Conservation (phyloP, 2,797 vertebrate species). For the Rhinichthys osculus region DNA sequence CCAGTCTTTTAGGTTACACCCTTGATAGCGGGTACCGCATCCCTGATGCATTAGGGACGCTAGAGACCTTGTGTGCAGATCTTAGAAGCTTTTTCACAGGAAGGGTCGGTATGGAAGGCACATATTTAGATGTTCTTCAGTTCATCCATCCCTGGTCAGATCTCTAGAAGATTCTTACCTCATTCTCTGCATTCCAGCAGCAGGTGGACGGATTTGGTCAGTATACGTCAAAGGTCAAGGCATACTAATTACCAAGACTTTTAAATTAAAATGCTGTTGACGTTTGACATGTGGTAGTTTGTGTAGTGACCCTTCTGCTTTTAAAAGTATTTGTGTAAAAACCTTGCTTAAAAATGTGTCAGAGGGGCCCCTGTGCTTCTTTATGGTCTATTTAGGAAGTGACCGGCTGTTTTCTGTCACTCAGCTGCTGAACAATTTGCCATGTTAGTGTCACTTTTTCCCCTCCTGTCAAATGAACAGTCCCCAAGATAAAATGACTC, state of each 20-base stretch:
- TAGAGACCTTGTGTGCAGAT: neutral
- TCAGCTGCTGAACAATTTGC: constrained; percentile 67
- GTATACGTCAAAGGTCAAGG: neutral
- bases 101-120: constrained; percentile 14
- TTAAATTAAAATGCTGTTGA: constrained; percentile 44
- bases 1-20: neutral
- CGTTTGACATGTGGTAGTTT: constrained; percentile 14
- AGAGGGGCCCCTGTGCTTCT: constrained; percentile 13
- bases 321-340: constrained; percentile 33
- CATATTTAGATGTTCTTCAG: constrained; percentile 35
- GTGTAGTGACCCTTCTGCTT: neutral
- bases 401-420: constrained; percentile 44
- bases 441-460: constrained; percentile 66
- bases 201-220: constrained; percentile 12
- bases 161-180: constrained; percentile 47
- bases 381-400: constrained; percentile 46
- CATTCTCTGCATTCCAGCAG: constrained; percentile 43
- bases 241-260: constrained; percentile 42
- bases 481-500: constrained; percentile 44
- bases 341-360: constrained; percentile 20
- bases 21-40: neutral
- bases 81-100: constrained; percentile 23
- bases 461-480: constrained; percentile 19
- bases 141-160: constrained; percentile 14
- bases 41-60: neutral